phyloP scores from a whole-genome alignment of 2,888 invertebrate species.

The Glaucopsyche alexis region DNA sequence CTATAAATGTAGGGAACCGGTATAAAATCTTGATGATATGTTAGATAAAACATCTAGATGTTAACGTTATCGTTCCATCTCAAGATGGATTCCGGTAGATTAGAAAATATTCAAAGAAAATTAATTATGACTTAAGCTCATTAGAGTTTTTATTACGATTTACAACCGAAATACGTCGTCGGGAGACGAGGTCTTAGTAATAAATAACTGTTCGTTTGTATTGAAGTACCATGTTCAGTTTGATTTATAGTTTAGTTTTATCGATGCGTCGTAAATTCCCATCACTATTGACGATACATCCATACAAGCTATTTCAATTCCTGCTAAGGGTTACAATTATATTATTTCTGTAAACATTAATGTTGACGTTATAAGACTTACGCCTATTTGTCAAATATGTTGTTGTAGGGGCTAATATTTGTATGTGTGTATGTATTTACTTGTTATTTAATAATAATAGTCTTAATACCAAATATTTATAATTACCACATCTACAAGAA shows the following conservation, averaged over 20 bases:
- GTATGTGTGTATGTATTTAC: too few relatives aligned
- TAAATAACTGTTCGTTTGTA: conserved; percentile 24
- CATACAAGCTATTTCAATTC: conserved; percentile 7
- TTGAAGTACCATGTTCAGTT: conserved; percentile 11
- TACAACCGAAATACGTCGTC: conserved; percentile 11
- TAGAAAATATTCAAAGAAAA: conserved; percentile 23
- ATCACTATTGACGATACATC: conserved; percentile 15
- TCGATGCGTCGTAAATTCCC: conserved; percentile 19
- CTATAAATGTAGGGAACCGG: conserved; percentile 20
- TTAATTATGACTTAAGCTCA: conserved; percentile 24
- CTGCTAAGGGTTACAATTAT: not conserved
- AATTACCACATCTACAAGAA: too few relatives aligned
- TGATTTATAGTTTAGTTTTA: conserved; percentile 21
- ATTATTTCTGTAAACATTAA: not conserved
- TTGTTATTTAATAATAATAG: too few relatives aligned
- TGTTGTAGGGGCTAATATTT: too few relatives aligned
- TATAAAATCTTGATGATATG: conserved; percentile 12
- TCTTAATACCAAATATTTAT: too few relatives aligned
- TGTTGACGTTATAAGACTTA: not conserved
- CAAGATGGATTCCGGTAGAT: conserved; percentile 19
- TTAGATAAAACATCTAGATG: conserved; percentile 25
- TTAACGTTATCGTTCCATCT: conserved; percentile 18
- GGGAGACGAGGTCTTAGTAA: not conserved
- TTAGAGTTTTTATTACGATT: conserved; percentile 25
- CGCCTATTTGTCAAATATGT: too few relatives aligned